Percentiles rank a stretch among this genome's conserved stretches.
These are phyloP conservation scores for Leptonema lineaticorne DNA, from an alignment of 1,140 invertebrate genomes.

Conservation along the genomic window DNA sequence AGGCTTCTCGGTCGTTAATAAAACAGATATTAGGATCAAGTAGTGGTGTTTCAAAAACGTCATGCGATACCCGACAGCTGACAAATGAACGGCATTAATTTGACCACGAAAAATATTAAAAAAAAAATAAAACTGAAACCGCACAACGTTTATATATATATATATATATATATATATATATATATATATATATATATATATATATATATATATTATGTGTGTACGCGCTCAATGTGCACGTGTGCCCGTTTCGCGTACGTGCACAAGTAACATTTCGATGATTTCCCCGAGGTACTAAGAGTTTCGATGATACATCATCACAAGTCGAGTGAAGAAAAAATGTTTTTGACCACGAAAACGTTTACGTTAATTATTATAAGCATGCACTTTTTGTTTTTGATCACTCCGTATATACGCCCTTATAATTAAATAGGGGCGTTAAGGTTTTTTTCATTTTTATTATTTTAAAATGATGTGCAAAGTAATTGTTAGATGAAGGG, in stretches of 20 bases:
- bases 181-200: no score
- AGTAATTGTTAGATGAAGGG: no score
- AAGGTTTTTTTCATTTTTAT: no score
- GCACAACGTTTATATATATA: background rate
- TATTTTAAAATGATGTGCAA: background rate
- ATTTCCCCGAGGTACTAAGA: background rate
- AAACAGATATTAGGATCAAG: constrained; percentile 18
- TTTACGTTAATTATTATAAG: background rate
- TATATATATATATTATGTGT: no score
- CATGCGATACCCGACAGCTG: constrained; percentile 23
- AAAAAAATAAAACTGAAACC: background rate
- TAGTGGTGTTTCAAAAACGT: background rate
- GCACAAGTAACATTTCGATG: background rate
- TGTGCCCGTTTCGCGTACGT: no score
- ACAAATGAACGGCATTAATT: constrained; percentile 18
- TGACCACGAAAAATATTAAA: background rate
- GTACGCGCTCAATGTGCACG: no score
- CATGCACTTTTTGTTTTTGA: no score
- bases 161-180: no score
- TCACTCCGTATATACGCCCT: no score
- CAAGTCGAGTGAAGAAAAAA: constrained; percentile 2
- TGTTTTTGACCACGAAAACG: background rate
- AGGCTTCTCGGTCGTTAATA: constrained; percentile 14
- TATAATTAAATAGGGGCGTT: no score
- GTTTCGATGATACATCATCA: constrained; percentile 1